Base-by-base conservation (phyloP, 2,888 invertebrate genomes). In the Eupithecia centaureata region DNA sequence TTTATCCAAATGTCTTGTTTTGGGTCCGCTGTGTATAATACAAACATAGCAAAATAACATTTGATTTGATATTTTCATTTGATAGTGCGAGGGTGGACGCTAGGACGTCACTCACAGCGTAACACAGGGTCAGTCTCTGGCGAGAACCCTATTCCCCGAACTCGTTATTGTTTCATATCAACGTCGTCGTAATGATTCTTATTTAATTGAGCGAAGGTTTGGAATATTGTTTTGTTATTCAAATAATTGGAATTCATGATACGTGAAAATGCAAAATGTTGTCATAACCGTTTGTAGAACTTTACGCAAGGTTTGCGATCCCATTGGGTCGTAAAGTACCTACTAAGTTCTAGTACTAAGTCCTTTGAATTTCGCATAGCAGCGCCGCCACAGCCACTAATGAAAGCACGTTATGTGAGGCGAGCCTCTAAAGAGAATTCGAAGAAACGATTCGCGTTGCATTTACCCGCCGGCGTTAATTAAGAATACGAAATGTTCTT, bases 401-500 rank as follows among this genome's bases (percentile, higher is more conserved):
- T 74, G 75, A 76, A 73, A 73, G 63, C 54, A 68, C 71, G 65
- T 60, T 74, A 65, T 73, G 66, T 72, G 70, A 73, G 63, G 64
- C 61, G 47, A 64, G 61, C 68, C 61, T 60, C 70, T 64, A 38
- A 70, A 63, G 68, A 75, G 74, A 74, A 74, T 74, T 74, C 67
- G 75, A 82, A 83, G 84, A 80, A 86, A 84, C 82, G 79, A 79
- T 84, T 80, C 81, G 77, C 81, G 81, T 83, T 86, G 86, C 85
- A 87, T 86, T 85, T 81, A 85, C 84, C 91, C 87, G 79, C 79
- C 76, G 86, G 91, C 90, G 80, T 83, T 88, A 90, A 92, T 92
- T 91, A 92, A 89, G 88, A 86, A 87, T 87, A 86, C 87, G 86
- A 85, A 89, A 87, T 85, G 83, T 84, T 85, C 86, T 86, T 86